Conservation (phyloP, 2,113 vertebrate species). For the Dipodomys stephensi region DNA sequence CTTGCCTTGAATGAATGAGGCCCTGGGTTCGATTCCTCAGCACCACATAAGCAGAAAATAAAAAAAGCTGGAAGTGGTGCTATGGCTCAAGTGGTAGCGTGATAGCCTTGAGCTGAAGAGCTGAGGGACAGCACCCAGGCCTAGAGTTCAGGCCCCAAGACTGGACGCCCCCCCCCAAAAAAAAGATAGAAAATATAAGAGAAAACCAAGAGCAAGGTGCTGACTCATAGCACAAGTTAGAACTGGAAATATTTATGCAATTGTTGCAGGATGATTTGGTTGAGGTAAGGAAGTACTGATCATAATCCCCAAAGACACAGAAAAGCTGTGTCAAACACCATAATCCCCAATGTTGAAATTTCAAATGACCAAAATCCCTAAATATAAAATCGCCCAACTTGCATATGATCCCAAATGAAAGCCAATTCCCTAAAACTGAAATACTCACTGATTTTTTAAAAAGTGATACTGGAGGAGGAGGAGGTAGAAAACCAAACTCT, state of each 20-base stretch:
- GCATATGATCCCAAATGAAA: background rate
- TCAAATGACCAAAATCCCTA: background rate
- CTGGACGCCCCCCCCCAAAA: no score
- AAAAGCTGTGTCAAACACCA: background rate
- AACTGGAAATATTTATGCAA: slow-evolving; percentile 38
- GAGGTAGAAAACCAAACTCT: background rate
- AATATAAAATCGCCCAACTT: background rate
- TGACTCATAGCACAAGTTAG: slow-evolving; percentile 34
- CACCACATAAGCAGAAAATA: no score
- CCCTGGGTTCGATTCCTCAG: no score
- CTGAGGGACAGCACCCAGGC: no score
- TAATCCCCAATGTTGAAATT: background rate
- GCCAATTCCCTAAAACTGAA: background rate
- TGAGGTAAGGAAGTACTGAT: no score
- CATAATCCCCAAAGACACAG: background rate
- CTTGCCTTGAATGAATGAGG: no score
- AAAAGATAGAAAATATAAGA: background rate
- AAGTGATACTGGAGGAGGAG: background rate
- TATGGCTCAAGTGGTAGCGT: no score
- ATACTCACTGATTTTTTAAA: background rate
- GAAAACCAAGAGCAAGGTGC: background rate
- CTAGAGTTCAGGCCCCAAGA: no score
- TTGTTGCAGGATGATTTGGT: slow-evolving; percentile 6
- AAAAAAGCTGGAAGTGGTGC: no score
- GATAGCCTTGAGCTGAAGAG: no score